phyloP scores from a whole-genome alignment of 64 coral and sea anemone genomes.

The Actinia tenebrosa region DNA sequence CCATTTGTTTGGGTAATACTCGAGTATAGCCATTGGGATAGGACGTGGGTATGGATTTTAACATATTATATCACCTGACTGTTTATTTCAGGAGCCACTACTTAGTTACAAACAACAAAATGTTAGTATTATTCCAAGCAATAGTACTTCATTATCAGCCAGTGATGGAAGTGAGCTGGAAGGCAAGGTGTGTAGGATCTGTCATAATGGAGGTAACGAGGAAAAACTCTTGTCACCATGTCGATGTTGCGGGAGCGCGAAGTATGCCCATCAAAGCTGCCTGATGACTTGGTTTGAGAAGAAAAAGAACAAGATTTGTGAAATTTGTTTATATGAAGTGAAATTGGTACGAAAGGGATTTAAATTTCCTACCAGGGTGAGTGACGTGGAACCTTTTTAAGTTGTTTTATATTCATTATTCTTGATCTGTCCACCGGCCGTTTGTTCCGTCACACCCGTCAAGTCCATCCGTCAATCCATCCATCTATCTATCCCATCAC shows the following conservation, averaged over 20 bases:
- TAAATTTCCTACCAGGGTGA: conserved; percentile 28
- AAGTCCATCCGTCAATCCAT: not conserved
- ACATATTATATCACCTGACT: too few relatives aligned
- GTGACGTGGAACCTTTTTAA: not conserved
- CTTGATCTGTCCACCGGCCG: not conserved
- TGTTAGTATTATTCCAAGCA: not conserved
- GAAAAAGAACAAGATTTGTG: conserved; percentile 38
- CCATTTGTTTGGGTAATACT: too few relatives aligned
- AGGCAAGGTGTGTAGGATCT: conserved; percentile 35
- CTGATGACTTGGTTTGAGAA: conserved; percentile 31
- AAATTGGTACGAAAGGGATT: conserved; percentile 24
- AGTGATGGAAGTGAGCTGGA: not conserved
- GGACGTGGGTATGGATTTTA: too few relatives aligned
- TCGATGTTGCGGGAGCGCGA: conserved; percentile 25
- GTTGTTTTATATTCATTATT: too few relatives aligned
- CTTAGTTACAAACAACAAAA: not conserved
- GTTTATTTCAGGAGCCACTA: not conserved
- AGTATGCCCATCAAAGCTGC: conserved; percentile 40
- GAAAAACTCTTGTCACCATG: conserved; percentile 29
- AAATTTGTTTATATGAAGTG: conserved; percentile 37
- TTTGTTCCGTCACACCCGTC: too few relatives aligned
- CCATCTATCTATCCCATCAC: not conserved
- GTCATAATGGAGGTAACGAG: conserved; percentile 13
- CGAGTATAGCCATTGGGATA: too few relatives aligned
- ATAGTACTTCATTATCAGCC: not conserved